Conservation (phyloP, 2,113 vertebrate species). For the Terrapene triunguis region DNA sequence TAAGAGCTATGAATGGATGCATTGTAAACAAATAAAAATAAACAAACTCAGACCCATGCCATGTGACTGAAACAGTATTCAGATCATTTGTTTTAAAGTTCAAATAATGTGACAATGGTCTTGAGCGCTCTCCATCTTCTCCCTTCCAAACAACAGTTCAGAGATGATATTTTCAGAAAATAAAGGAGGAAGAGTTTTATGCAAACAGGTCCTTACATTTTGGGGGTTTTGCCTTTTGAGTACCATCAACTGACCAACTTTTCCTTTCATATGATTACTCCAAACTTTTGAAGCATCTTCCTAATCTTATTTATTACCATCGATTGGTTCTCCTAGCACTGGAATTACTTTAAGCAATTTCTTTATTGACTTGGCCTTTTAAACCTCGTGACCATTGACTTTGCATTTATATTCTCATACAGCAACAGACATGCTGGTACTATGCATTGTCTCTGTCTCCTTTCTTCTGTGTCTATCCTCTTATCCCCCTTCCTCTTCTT, state of each 20-base stretch:
- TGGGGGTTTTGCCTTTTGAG: neutral
- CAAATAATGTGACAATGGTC: neutral
- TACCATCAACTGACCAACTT: neutral
- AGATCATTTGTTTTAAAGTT: neutral
- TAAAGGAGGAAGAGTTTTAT: neutral
- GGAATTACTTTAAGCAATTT: constrained; percentile 44
- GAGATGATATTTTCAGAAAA: neutral
- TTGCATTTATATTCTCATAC: constrained; percentile 27
- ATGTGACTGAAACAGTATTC: neutral
- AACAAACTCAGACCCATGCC: neutral
- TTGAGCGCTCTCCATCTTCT: no score
- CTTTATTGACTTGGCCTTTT: constrained; percentile 35
- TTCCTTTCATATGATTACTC: neutral
- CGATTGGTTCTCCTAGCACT: neutral
- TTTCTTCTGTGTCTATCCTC: neutral
- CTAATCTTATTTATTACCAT: constrained; percentile 7
- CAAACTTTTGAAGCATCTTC: neutral
- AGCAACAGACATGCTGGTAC: neutral
- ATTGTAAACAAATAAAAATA: neutral
- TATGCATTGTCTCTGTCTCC: neutral
- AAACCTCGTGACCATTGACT: constrained; percentile 24
- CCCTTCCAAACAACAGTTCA: no score
- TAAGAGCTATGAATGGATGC: neutral
- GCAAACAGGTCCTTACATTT: neutral
- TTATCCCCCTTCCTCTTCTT: neutral